Percentiles rank a stretch among this genome's conserved stretches.
Conservation (phyloP, 2,888 invertebrate species). For the Cryptus armator region DNA sequence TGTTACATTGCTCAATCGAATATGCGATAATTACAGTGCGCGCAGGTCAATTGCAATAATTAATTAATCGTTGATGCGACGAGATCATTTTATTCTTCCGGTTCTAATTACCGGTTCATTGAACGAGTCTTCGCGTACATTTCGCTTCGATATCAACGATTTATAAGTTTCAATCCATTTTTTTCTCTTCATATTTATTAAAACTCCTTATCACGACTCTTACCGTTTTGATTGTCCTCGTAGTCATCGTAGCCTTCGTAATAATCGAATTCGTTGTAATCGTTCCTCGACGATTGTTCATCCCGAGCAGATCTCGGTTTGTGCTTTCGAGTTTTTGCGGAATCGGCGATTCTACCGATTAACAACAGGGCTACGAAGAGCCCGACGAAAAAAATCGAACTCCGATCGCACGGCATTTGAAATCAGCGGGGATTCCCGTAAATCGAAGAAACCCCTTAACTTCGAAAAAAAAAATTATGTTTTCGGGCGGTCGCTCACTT, state of each 20-base stretch:
- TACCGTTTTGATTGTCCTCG: slow-evolving; percentile 75
- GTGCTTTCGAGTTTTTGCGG: slow-evolving; percentile 67
- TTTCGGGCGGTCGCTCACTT: slow-evolving; percentile 35
- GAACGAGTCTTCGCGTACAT: not conserved
- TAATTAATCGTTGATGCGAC: slow-evolving; percentile 63
- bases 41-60: slow-evolving; percentile 66
- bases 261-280: slow-evolving; percentile 76
- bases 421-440: not conserved
- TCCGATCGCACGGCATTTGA: slow-evolving; percentile 59
- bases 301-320: slow-evolving; percentile 70
- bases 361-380: slow-evolving; percentile 71
- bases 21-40: slow-evolving; percentile 44
- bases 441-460: not conserved
- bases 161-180: not conserved
- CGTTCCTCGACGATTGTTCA: slow-evolving; percentile 71
- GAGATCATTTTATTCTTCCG: slow-evolving; percentile 53
- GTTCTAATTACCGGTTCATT: slow-evolving; percentile 47
- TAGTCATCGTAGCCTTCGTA: slow-evolving; percentile 78
- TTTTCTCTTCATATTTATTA: not conserved
- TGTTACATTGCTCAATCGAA: slow-evolving; percentile 17
- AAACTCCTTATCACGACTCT: slow-evolving; percentile 52
- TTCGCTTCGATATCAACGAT: not conserved
- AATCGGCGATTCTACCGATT: slow-evolving; percentile 58
- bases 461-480: not conserved
- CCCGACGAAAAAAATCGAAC: slow-evolving; percentile 66